Percentiles rank a stretch among this genome's conserved stretches.
phyloP scores from a whole-genome alignment of 2,797 vertebrate genomes.

The Cyclopterus lumpus region DNA sequence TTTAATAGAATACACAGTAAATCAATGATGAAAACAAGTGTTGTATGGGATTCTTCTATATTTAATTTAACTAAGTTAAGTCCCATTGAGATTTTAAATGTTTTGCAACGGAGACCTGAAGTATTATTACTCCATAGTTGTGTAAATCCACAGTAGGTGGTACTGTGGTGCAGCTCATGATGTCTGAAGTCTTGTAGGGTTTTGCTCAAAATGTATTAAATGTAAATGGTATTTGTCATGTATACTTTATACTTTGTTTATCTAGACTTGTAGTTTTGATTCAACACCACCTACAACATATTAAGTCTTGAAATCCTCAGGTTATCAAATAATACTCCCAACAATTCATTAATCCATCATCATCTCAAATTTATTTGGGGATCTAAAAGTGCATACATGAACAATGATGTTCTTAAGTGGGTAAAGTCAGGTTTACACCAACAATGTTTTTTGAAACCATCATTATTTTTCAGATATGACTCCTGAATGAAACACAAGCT shows the following conservation, averaged over 20 bases:
- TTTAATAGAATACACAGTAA: no score
- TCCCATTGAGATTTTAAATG: neutral
- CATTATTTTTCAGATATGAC: conserved; percentile 44
- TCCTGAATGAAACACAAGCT: conserved; percentile 50
- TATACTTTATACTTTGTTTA: neutral
- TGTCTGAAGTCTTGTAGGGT: neutral
- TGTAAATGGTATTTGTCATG: neutral
- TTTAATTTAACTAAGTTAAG: neutral
- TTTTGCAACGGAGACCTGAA: neutral
- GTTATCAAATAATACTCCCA: conserved; percentile 25
- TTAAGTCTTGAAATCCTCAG: neutral
- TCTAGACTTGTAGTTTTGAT: neutral
- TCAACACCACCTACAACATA: neutral
- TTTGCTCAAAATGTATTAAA: neutral
- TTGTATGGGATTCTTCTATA: neutral
- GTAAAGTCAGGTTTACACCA: conserved; percentile 58
- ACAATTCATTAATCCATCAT: conserved; percentile 29
- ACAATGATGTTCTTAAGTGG: conserved; percentile 59
- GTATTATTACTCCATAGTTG: neutral
- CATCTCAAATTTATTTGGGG: conserved; percentile 70
- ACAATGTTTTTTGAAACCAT: conserved; percentile 39
- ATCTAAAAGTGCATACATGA: conserved; percentile 74
- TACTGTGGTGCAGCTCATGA: neutral
- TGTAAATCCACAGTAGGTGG: neutral
- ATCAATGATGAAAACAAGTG: no score